phyloP scores from a whole-genome alignment of 1,140 invertebrate genomes.

The Drosophila leontia region DNA sequence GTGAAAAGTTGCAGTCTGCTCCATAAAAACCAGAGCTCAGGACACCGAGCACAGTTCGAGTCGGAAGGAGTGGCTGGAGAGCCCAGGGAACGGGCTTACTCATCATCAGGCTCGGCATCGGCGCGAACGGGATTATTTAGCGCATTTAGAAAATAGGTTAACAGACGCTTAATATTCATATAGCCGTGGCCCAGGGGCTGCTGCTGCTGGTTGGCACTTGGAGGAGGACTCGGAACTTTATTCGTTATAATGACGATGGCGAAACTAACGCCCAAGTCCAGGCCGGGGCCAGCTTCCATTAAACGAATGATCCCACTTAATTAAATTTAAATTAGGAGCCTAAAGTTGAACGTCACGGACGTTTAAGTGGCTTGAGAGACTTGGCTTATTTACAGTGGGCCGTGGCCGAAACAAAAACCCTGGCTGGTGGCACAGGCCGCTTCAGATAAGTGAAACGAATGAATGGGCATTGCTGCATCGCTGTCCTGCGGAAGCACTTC shows the following conservation, averaged over 20 bases:
- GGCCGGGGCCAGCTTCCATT: slow-evolving; percentile 38
- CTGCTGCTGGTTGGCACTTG: slow-evolving; percentile 30
- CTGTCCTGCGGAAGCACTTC: slow-evolving; percentile 60
- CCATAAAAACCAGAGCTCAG: slow-evolving; percentile 52
- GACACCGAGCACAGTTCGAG: background rate
- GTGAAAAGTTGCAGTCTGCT: slow-evolving; percentile 60
- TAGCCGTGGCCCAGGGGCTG: slow-evolving; percentile 13
- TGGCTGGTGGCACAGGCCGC: slow-evolving; percentile 24
- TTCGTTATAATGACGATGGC: slow-evolving; percentile 78
- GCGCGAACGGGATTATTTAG: slow-evolving; percentile 56
- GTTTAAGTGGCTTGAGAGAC: slow-evolving; percentile 46
- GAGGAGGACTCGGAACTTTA: slow-evolving; percentile 63
- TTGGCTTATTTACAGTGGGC: slow-evolving; percentile 18
- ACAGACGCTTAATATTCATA: slow-evolving; percentile 81
- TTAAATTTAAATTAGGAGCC: slow-evolving; percentile 83
- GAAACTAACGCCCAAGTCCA: slow-evolving; percentile 60
- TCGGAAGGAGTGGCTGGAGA: background rate
- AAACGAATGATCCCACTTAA: slow-evolving; percentile 74
- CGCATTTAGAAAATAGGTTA: slow-evolving; percentile 79
- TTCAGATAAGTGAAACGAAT: slow-evolving; percentile 76
- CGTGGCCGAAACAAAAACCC: slow-evolving; percentile 19
- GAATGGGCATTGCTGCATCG: slow-evolving; percentile 63
- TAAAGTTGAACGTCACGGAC: slow-evolving; percentile 78
- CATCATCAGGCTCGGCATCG: slow-evolving; percentile 35
- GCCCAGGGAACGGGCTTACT: slow-evolving; percentile 37